Conservation (phyloP, 2,888 invertebrate species). For the Lepeophtheirus nordmannii region DNA sequence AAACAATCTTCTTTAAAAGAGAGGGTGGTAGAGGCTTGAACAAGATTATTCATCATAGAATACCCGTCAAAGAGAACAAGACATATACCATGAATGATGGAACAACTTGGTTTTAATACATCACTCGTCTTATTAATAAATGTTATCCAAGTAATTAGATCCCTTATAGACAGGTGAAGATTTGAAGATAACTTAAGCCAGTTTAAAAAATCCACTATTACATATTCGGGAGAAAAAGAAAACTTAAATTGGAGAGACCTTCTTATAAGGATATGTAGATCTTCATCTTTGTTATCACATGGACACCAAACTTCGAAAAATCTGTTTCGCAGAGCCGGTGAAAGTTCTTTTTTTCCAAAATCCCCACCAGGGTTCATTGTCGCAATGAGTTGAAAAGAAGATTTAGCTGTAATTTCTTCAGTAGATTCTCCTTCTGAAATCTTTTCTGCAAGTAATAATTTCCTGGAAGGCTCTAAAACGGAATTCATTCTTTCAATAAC, state of each 20-base stretch:
- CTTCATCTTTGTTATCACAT: constrained; percentile 36
- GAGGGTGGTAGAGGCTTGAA: constrained; percentile 39
- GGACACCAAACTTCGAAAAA: constrained; percentile 99
- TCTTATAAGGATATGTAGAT: background rate
- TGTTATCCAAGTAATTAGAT: constrained; percentile 76
- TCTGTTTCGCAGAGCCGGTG: constrained; percentile 58
- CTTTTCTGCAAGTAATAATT: constrained; percentile 29
- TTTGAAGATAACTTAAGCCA: constrained; percentile 38
- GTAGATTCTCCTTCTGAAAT: constrained; percentile 30
- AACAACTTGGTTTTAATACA: constrained; percentile 33
- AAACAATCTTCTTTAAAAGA: background rate
- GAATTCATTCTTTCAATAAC: constrained; percentile 94
- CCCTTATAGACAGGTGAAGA: constrained; percentile 59
- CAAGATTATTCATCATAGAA: background rate
- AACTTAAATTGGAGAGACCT: background rate
- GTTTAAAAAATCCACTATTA: constrained; percentile 59
- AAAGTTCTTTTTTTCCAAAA: constrained; percentile 89
- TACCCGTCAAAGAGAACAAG: constrained; percentile 72
- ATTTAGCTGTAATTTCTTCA: constrained; percentile 48
- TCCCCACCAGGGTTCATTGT: constrained; percentile 99
- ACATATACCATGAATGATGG: constrained; percentile 75
- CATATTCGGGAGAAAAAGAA: background rate
- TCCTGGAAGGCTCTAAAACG: constrained; percentile 49
- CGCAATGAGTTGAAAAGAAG: constrained; percentile 73
- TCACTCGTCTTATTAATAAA: constrained; percentile 53